These are phyloP conservation scores for Leucophenga maculata DNA, from an alignment of 2,888 invertebrate genomes.

Conservation along the genomic window DNA sequence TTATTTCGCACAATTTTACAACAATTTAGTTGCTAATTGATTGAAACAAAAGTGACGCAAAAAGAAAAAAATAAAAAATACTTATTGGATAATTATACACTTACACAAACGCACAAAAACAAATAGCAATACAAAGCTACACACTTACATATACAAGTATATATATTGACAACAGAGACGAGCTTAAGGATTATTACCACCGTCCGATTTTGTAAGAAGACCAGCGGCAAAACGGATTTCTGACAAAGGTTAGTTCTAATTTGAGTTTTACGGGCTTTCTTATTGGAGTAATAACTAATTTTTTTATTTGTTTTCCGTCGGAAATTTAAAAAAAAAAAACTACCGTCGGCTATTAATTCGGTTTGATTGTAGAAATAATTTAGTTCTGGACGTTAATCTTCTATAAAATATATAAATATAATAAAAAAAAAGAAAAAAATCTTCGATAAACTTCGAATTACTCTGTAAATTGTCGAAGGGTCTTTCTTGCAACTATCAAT, in stretches of 20 bases:
- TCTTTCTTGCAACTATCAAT: too few relatives aligned
- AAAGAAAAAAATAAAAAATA: background rate
- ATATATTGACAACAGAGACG: background rate
- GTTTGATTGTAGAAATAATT: too few relatives aligned
- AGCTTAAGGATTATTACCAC: constrained; percentile 23
- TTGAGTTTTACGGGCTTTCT: background rate
- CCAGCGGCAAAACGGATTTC: constrained; percentile 69
- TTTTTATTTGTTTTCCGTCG: constrained; percentile 39
- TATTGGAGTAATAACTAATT: constrained; percentile 1
- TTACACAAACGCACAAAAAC: background rate
- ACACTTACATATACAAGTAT: background rate
- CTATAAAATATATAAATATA: too few relatives aligned
- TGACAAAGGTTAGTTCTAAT: constrained; percentile 56
- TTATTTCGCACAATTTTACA: constrained; percentile 1
- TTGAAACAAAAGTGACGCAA: constrained; percentile 5
- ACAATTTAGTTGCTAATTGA: constrained; percentile 15
- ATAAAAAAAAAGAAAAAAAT: too few relatives aligned
- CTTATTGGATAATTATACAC: background rate
- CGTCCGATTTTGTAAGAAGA: constrained; percentile 51
- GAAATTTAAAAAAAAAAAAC: constrained; percentile 25
- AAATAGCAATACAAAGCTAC: background rate
- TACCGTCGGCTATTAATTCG: too few relatives aligned
- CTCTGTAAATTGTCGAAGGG: too few relatives aligned
- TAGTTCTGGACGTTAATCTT: too few relatives aligned
- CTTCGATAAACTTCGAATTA: too few relatives aligned